Base-by-base conservation (phyloP, 2,113 vertebrate species). In the Semnornis frantzii region DNA sequence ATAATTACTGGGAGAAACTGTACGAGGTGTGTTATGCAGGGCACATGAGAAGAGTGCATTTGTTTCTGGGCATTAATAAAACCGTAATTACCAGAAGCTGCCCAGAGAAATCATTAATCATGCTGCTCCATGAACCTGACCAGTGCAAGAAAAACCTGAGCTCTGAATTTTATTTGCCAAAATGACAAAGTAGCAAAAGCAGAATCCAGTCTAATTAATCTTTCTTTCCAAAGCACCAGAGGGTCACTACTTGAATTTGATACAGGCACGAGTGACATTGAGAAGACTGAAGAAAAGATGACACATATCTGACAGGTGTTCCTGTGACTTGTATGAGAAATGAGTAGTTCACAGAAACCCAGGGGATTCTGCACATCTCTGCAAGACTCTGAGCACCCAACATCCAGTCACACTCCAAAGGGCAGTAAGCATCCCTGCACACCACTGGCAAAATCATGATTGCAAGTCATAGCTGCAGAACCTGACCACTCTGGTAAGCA, bases 11-110 rank as follows among this genome's bases (percentile, higher is more conserved):
- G 37, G 75, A 93, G 57, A 79, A 94, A 82, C 18, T 54, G 52
- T 60, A 74, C 31, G 70, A 70, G 30, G 37, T 8, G 5, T 63
- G 48, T 74, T 83, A 74, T 0, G 0, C 46, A 68, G 57, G 23
- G 76, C 85, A 94, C 83, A 54, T 55, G 75, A 92, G 46, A 92
- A 59, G n/a, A 92, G 1, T 70, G 33, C 37, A 80, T 30, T 91
- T 93, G 70, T 76, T 91, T 92, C 64, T 83, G 58, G 75, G 82
- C 86, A 23, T 85, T 81, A 89, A 80, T 82, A 92, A 85, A 90
- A 95, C 31, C 13, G 11, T 59, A 76, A 76, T 91, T 95, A 95
- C n/a, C 57, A 77, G 54, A 74, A 85, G 57, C 66, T 95, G 85
- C 71, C 82, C 87, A 5, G 6, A 88, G 54, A 85, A 80, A 80